phyloP scores from a whole-genome alignment of 2,888 invertebrate genomes.

The Malthinus seriepunctatus region DNA sequence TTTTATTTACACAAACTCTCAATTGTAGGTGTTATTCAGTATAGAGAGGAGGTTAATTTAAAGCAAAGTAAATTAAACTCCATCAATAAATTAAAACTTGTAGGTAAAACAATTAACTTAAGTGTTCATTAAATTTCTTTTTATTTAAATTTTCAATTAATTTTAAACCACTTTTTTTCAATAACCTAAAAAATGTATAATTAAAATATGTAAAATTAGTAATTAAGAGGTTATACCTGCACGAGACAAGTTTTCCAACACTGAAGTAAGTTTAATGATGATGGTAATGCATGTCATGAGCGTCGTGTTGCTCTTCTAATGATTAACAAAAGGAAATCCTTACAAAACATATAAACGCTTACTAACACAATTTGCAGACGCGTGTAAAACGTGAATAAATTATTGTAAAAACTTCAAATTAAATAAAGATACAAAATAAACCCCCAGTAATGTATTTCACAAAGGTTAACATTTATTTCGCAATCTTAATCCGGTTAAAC shows the following conservation, averaged over 20 bases:
- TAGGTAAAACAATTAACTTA: no score
- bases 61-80: no score
- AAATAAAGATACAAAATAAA: no score
- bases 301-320: conserved; percentile 15
- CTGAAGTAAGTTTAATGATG: conserved; percentile 5
- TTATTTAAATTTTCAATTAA: no score
- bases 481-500: no score
- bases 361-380: background rate
- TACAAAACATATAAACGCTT: background rate
- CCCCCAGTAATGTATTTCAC: no score
- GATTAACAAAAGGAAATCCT: conserved; percentile 11
- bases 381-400: background rate
- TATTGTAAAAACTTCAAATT: background rate
- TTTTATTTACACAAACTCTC: background rate
- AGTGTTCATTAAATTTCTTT: no score
- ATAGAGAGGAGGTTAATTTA: no score
- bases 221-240: conserved; percentile 16
- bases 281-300: conserved; percentile 13
- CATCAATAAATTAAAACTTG: no score
- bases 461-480: no score
- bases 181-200: background rate
- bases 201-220: background rate
- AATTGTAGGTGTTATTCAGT: background rate
- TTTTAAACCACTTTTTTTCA: no score
- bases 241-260: conserved; percentile 14